Base-by-base conservation (phyloP, 2,888 invertebrate species). In the Rotaria socialis region DNA sequence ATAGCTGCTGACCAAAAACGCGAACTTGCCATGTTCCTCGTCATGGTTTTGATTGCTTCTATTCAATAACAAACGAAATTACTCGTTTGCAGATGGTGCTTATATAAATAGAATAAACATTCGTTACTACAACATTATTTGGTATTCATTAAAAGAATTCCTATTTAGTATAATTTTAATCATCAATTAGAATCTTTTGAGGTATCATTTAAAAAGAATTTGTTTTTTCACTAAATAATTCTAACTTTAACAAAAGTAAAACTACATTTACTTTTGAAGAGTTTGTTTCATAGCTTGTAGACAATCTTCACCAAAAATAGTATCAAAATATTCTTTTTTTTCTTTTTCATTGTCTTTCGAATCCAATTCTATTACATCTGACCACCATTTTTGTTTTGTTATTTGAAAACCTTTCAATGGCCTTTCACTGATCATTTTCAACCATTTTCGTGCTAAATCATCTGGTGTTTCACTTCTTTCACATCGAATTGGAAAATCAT, bases 321-420 rank as follows among this genome's bases (percentile, higher is more conserved):
- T 8, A 8, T 41, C 43, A 47, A 80, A 47, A 47, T 24, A 80
- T 47, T 80, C 80, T 47, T 47, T 24, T 43, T 80, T 80, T 47
- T 80, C 80, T 80, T 47, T 0, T 47, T 80, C 47, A 14, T 24
- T 24, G 4, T 22, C 80, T n/a, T 4, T 24, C 3, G 0, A 24
- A n/a, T 19, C 14, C 4, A 80, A 10, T n/a, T 43, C 1, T 0
- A 11, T 10, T 4, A 80, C 7, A 47, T 80, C 47, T 10, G 6
- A 6, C 80, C 80, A 80, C 80, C 80, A 80, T 80, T 80, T 80
- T 14, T 22, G 10, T 80, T 80, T 80, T 2, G 47, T 47, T 47
- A 80, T 47, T 80, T 43, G 43, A 80, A 47, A 80, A 80, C 80
- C 80, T n/a, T 24, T 24, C 47, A 80, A 80, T 24, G 80, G 80